Evolutionary conservation across 2,797 vertebrate genomes (phyloP), one percentile per base, ranked within the genome.

Genomic region (Helicolenus hilgendorfi): DNA sequence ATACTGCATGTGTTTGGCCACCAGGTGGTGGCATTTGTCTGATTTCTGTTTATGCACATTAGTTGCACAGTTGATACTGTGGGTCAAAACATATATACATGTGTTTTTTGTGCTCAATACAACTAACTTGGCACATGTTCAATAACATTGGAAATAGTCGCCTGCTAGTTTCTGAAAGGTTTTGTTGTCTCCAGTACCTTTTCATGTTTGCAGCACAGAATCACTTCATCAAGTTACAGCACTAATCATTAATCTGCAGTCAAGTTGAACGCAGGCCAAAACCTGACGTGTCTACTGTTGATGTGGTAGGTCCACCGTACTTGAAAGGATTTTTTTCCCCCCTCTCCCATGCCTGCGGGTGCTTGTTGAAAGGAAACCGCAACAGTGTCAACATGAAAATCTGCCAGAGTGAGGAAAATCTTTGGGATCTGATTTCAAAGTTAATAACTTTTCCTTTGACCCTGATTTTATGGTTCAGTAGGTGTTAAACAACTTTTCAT

Each of bases 11-110:
- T 18, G 1, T 69, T 63, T 53, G 4, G 15, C 91, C 96, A 94
- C 88, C 58, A 88, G 95, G 65, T 77, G 96, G 91, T 5, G 74
- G 73, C 80, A 90, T 93, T 91, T 35, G 11, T 53, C 62, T 76
- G 2, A 35, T 65, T 77, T 78, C 2, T 59, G 4, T 3, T 65
- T n/a, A 1, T 4, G 0, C 3, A 1, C 1, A 11, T 15, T 1
- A 4, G 7, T 20, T 24, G 27, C 9, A 49, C 1, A 26, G 27
- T 62, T 31, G 4, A 13, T 9, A 1, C 18, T 8, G 7, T 49
- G 45, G 26, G n/a, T 72, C 0, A n/a, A 31, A 74, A 18, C 29
- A 29, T 59, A 2, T 4, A 31, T 4, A 5, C 24, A 53, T 11
- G 20, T 26, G 20, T 14, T 63, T 5, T 58, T 20, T 62, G 49